Evolutionary conservation across 2,797 vertebrate genomes (phyloP), one percentile per base, ranked within the genome.

Genomic region (Tadarida brasiliensis): DNA sequence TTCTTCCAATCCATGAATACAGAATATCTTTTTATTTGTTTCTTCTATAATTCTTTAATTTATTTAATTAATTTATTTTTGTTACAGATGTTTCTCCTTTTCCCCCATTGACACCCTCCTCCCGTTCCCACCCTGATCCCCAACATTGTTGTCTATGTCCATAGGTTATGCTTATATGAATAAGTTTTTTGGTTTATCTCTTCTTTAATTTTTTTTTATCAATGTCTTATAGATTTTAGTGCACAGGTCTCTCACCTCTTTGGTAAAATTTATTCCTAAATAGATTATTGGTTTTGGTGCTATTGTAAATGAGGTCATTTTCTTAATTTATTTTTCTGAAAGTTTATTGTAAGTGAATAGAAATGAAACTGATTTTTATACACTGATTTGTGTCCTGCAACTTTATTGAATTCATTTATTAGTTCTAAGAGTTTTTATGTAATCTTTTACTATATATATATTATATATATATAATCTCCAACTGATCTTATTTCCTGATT

Each of bases 401-500:
- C 22, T 24, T 30, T 63, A 82, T 39, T 47, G 26, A 82, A 44
- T 82, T 47, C 30, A 30, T 81, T 59, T 61, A 47, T 82, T 70
- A 70, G 22, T 70, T 82, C 57, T 82, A 82, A 63, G 57, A 47
- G 24, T 44, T 28, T 78, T 11, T 28, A 28, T 63, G 35, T 57
- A 61, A 39, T 61, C 57, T 47, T 59, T 82, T 47, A 63, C 35
- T 81, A 47, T 30, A 47, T 61, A 47, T 81, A 30, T 22, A 57
- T 57, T 22, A 22, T 57, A n/a, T n/a, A n/a, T n/a, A n/a, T n/a
- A n/a, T n/a, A n/a, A 44, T 44, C 39, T 44, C 5, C 3, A 91
- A 87, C 24, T 68, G 67, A 59, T 84, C 35, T 76, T 85, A n/a
- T 59, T 95, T 94, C 65, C 26, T 88, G 16, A 77, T 59, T 59